A percentile compares a stretch with the other conserved stretches of the same genome.
Evolutionary conservation across 2,888 invertebrate genomes (phyloP).

Genomic region (Neoaliturus tenellus): DNA sequence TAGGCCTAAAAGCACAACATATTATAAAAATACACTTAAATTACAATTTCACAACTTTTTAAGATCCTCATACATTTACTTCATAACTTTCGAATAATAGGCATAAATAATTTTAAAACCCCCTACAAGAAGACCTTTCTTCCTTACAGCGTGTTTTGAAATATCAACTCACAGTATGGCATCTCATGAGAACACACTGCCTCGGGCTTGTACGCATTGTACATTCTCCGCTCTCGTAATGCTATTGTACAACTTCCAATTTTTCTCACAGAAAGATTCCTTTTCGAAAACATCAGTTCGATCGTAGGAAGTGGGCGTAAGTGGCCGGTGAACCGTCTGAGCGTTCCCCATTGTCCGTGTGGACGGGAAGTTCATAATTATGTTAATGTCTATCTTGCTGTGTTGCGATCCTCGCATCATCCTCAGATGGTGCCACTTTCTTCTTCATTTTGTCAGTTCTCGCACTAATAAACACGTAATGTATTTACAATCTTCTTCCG

Average conservation of each 20-base stretch:
- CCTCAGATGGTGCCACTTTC: neutral
- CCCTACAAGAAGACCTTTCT: no score
- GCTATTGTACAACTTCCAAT: neutral
- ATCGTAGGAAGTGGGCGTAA: neutral
- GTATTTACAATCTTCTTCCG: conserved; percentile 14
- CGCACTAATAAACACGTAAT: conserved; percentile 28
- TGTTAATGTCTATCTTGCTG: neutral
- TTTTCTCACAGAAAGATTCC: neutral
- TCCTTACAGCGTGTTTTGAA: no score
- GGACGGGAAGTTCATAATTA: conserved; percentile 27
- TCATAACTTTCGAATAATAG: no score
- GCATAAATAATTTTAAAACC: no score
- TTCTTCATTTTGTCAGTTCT: conserved; percentile 11
- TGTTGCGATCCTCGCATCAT: neutral
- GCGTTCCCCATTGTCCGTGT: conserved; percentile 8
- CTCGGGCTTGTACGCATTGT: neutral
- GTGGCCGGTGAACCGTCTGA: neutral
- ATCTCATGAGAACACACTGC: neutral
- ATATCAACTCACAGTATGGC: no score
- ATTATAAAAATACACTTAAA: no score
- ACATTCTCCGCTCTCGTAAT: neutral
- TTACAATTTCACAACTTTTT: no score
- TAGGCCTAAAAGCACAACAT: no score
- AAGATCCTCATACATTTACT: no score
- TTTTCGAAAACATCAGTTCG: neutral